These are phyloP conservation scores for Drosophila quinaria DNA, from an alignment of 2,888 invertebrate genomes.

Conservation along the genomic window DNA sequence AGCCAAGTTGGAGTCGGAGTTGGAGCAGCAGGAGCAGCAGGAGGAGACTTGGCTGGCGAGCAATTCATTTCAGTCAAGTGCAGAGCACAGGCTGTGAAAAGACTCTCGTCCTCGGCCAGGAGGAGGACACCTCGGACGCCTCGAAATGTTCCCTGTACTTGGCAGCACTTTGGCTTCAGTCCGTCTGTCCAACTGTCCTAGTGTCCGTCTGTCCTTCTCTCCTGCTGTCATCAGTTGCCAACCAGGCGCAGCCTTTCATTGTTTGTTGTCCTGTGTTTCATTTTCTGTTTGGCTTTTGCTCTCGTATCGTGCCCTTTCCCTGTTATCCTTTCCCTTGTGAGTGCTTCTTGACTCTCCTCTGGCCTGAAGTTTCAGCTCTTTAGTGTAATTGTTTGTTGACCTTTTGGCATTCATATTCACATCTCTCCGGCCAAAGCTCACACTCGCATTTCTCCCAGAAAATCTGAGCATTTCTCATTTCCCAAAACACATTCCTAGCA, in stretches of 20 bases:
- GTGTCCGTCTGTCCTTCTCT: conserved; percentile 12
- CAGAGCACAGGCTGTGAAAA: conserved; percentile 61
- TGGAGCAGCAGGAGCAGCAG: conserved; percentile 11
- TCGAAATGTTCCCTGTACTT: conserved; percentile 40
- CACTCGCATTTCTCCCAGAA: conserved; percentile 15
- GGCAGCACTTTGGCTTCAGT: conserved; percentile 44
- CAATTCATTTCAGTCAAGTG: conserved; percentile 77
- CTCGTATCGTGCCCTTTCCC: conserved; percentile 6
- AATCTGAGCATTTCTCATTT: conserved; percentile 39
- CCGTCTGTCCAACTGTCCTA: neutral
- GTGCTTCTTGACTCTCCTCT: conserved; percentile 19
- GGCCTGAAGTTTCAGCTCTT: conserved; percentile 38
- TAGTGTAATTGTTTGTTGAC: conserved; percentile 62
- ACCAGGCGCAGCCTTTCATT: conserved; percentile 56
- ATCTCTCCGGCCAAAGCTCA: conserved; percentile 18
- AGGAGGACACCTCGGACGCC: conserved; percentile 10
- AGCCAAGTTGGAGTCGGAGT: neutral
- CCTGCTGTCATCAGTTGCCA: conserved; percentile 66
- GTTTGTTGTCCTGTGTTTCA: conserved; percentile 59
- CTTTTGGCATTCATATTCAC: conserved; percentile 65
- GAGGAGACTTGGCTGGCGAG: conserved; percentile 4
- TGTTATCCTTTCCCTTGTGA: conserved; percentile 13
- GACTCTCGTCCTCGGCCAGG: conserved; percentile 37
- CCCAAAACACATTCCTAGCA: conserved; percentile 33
- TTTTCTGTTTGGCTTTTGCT: conserved; percentile 50